Evolutionary conservation across 1,140 invertebrate species (phyloP), one percentile per base, ranked within the genome.

Genomic region (Linepithema humile): DNA sequence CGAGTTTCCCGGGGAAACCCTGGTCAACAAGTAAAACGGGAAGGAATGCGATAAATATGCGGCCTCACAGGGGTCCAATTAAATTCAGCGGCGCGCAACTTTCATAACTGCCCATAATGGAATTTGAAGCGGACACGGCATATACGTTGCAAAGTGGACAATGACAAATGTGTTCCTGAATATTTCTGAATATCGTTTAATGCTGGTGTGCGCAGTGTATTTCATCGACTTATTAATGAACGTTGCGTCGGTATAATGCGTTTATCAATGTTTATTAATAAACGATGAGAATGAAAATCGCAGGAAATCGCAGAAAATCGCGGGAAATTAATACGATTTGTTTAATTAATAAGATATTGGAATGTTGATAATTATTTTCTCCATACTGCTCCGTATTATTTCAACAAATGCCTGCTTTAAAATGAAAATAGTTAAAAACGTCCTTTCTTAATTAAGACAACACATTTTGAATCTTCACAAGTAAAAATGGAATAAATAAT

Each of bases 1-100:
- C 80, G 96, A 96, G 93, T 96, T 96, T 83, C 95, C 95, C 60
- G 96, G 96, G 60, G 96, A 96, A 88, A 96, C 96, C 93, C 96
- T 97, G 94, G 32, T 60, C 94, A 95, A 89, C 40, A 85, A 65
- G 86, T 20, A 20, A 26, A 20, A 12, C 15, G 53, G 7, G 9
- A 23, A 23, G 48, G 57, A 35, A 75, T 32, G 38, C 45, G 20
- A 57, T 40, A 40, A 55, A 55, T 15, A 0, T 15, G 23, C 10
- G 5, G 17, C 26, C 10, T 17, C 48, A 17, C 26, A 23, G 2
- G 6, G n/a, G 23, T 38, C 26, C 26, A 57, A 55, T n/a, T 55
- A 26, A 57, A 57, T 70, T 32, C n/a, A 45, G 15, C 15, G 9
- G 15, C 40, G 12, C 15, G 12, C n/a, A 6, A 35, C 23, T 45